Evolutionary conservation across 2,888 invertebrate species (phyloP), one percentile per base, ranked within the genome.

Genomic region (Caradrina kadenii): DNA sequence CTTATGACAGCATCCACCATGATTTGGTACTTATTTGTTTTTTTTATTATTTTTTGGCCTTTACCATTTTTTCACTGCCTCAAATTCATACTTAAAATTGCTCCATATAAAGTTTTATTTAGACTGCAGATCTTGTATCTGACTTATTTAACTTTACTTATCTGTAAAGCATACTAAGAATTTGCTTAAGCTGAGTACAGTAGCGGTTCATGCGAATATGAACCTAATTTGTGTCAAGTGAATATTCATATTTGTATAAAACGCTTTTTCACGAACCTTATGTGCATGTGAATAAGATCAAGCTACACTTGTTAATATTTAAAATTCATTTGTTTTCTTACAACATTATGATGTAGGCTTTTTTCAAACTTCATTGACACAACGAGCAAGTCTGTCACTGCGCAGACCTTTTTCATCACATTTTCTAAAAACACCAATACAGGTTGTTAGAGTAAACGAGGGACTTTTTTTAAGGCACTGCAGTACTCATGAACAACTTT

Each of bases 1-100:
- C 97, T 87, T 97, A 97, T 91, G 97, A 96, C 94, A 97, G 97
- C 93, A 97, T 97, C 86, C 97, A 97, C 88, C 97, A 98, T 87
- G 97, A 97, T 93, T 96, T 97, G 97, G 98, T 98, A 97, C 96
- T 93, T 92, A 80, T 86, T 83, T 80, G 69, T 82, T 77, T 62
- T 82, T 62, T 82, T 62, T 76, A 69, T 76, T 69, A 64, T 76
- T 58, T 63, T 58, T 70, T 65, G 8, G 22, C 55, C 75, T 64
- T 55, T 4, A 10, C n/a, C 17, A 58, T 19, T 17, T 19, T 17
- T 45, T 45, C 42, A 49, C 35, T 61, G 50, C 63, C 19, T 6
- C 17, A 50, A 42, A 26, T 70, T 53, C 7, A 48, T n/a, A 45
- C 3, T 22, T 35, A 1, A 10, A 39, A 39, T 13, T 39, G 39